These are phyloP conservation scores for Hoplostethus atlanticus DNA, from an alignment of 2,797 vertebrate species.

Conservation along the genomic window DNA sequence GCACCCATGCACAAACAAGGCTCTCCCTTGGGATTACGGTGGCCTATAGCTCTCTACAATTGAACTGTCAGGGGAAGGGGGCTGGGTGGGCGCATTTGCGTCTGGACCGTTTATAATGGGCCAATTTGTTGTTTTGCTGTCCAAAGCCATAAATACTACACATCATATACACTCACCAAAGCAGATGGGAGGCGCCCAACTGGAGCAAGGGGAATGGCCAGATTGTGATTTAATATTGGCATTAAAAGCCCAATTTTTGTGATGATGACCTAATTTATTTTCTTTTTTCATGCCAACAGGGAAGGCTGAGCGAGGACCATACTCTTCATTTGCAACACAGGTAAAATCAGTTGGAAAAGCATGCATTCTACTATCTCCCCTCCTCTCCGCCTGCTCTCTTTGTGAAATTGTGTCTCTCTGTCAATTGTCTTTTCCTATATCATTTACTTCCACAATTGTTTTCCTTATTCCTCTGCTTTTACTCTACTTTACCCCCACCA, in stretches of 20 bases:
- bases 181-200: slow-evolving; percentile 70
- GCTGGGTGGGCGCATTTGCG: slow-evolving; percentile 73
- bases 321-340: slow-evolving; percentile 89
- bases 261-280: slow-evolving; percentile 54
- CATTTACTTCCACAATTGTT: slow-evolving; percentile 6
- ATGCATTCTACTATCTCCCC: neutral
- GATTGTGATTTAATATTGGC: slow-evolving; percentile 69
- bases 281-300: slow-evolving; percentile 76
- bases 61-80: slow-evolving; percentile 72
- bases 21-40: slow-evolving; percentile 72
- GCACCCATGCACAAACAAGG: slow-evolving; percentile 83
- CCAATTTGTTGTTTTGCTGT: slow-evolving; percentile 82
- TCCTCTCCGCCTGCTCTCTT: neutral
- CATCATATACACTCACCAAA: slow-evolving; percentile 60
- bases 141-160: slow-evolving; percentile 74
- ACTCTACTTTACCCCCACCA: neutral
- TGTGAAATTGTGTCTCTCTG: neutral
- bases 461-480: neutral
- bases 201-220: slow-evolving; percentile 48
- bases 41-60: slow-evolving; percentile 74
- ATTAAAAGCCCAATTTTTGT: slow-evolving; percentile 55
- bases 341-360: slow-evolving; percentile 50
- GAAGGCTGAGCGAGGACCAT: slow-evolving; percentile 89
- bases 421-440: neutral
- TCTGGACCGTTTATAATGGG: slow-evolving; percentile 77